Conservation (phyloP, 2,888 invertebrate genomes). For the Anodontia alba region DNA sequence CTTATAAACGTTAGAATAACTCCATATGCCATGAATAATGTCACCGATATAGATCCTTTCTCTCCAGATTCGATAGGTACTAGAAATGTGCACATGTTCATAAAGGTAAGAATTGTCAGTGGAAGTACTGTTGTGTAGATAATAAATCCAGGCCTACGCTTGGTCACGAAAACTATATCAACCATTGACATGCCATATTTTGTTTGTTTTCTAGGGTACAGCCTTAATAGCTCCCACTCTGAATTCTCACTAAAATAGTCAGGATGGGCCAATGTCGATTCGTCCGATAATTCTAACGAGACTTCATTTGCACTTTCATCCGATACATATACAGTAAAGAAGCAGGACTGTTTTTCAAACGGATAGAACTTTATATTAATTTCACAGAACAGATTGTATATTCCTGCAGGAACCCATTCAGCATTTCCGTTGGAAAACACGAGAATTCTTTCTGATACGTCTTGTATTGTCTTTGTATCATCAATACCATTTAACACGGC, state of each 20-base stretch:
- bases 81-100: not conserved
- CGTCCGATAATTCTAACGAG: not conserved
- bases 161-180: not conserved
- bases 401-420: not conserved
- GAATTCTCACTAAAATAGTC: not conserved
- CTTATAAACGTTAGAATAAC: not conserved
- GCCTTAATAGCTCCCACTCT: not conserved
- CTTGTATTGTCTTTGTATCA: not conserved
- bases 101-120: not conserved
- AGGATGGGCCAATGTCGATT: not conserved
- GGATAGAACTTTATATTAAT: not conserved
- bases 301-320: not conserved
- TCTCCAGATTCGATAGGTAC: not conserved
- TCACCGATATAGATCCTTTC: not conserved
- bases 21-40: not conserved
- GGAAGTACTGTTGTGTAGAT: not conserved
- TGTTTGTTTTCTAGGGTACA: not conserved
- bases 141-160: not conserved
- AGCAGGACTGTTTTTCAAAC: not conserved
- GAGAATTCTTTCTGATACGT: not conserved
- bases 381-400: not conserved
- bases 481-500: not conserved
- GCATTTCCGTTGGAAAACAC: not conserved
- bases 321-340: not conserved
- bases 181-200: not conserved